These are phyloP conservation scores for Drosophila trapezifrons DNA, from an alignment of 1,140 invertebrate genomes.

Conservation along the genomic window DNA sequence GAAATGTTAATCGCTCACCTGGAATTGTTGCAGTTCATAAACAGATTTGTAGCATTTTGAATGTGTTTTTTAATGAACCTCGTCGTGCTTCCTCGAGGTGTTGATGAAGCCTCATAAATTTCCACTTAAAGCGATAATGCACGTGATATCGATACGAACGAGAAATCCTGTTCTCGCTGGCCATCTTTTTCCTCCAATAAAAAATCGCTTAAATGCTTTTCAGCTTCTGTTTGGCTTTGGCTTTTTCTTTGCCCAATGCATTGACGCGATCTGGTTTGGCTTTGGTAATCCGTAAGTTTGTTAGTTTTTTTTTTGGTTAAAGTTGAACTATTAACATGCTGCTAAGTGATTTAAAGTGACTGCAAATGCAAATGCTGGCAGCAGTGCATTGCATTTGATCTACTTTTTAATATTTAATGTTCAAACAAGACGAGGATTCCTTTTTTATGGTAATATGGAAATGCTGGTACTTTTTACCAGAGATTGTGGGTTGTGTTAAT, in stretches of 20 bases:
- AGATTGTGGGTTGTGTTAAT: neutral
- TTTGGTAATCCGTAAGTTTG: slow-evolving; percentile 1
- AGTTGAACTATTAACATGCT: slow-evolving; percentile 17
- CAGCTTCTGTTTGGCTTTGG: slow-evolving; percentile 12
- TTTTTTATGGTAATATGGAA: neutral
- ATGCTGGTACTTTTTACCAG: neutral
- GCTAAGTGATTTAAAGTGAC: slow-evolving; percentile 31
- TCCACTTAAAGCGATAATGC: slow-evolving; percentile 3
- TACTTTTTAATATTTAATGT: slow-evolving; percentile 19
- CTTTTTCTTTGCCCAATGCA: slow-evolving; percentile 19
- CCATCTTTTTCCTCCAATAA: neutral
- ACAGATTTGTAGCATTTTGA: slow-evolving; percentile 34
- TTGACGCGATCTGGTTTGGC: slow-evolving; percentile 27
- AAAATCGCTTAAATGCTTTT: neutral
- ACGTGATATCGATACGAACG: slow-evolving; percentile 17
- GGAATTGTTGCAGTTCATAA: slow-evolving; percentile 36
- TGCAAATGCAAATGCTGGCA: slow-evolving; percentile 19
- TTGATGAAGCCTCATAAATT: slow-evolving; percentile 24
- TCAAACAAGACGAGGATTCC: neutral
- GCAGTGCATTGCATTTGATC: slow-evolving; percentile 27
- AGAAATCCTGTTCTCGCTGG: slow-evolving; percentile 4
- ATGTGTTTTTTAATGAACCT: slow-evolving; percentile 5
- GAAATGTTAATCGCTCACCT: slow-evolving; percentile 22
- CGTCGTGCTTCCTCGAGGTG: neutral
- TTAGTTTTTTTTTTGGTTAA: too few species aligned